Percentiles rank a stretch among this genome's conserved stretches.
Evolutionary conservation across 1,140 invertebrate species (phyloP).

Genomic region (Megathymus violae): DNA sequence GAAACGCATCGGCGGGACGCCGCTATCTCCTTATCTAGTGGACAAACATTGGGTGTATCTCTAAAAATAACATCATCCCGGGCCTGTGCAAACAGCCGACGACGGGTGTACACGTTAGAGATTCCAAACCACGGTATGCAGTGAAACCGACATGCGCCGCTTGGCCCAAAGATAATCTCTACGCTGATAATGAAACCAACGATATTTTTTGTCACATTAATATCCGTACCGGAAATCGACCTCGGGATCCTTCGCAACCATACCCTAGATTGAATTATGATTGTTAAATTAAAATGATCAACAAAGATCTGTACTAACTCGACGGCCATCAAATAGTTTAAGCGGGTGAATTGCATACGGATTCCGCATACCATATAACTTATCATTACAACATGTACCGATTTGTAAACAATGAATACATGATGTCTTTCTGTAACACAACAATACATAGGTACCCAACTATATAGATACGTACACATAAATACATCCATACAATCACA

Average conservation of each 20-base stretch:
- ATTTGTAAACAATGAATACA: constrained; percentile 28
- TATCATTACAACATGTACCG: constrained; percentile 5
- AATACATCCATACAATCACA: constrained; percentile 5
- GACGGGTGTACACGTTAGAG: no score
- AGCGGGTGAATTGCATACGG: neutral
- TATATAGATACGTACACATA: neutral
- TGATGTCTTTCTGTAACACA: constrained; percentile 4
- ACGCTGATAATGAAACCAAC: no score
- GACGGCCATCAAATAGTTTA: no score
- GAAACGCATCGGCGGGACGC: neutral
- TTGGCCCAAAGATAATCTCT: neutral
- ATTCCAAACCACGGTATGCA: no score
- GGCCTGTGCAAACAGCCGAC: constrained; percentile 13
- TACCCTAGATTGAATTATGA: no score
- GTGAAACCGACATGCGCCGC: no score
- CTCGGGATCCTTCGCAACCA: no score
- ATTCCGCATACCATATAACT: no score
- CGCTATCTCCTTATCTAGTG: constrained; percentile 17
- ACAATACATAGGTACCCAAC: constrained; percentile 1
- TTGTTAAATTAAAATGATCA: no score
- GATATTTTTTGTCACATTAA: no score
- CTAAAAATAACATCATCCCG: constrained; percentile 25
- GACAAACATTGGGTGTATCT: constrained; percentile 27
- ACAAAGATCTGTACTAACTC: no score
- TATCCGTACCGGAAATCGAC: no score